phyloP scores from a whole-genome alignment of 2,888 invertebrate genomes.

The Beris morrisii region DNA sequence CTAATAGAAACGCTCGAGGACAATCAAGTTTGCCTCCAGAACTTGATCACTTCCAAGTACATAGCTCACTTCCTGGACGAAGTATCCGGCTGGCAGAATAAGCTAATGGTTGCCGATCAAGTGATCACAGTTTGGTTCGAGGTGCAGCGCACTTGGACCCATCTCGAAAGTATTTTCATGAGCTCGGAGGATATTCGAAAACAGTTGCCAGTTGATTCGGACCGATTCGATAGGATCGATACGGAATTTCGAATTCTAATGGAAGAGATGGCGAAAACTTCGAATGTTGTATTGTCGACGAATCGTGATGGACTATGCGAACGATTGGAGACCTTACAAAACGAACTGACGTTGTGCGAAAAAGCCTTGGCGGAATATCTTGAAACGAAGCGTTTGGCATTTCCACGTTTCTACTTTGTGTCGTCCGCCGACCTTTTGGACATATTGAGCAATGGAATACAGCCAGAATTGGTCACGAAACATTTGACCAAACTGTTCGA shows the following conservation, averaged over 20 bases:
- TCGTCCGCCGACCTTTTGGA: conserved; percentile 94
- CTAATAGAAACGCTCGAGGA: conserved; percentile 96
- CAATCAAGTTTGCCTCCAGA: conserved; percentile 94
- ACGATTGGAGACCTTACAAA: conserved; percentile 79
- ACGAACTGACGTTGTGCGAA: conserved; percentile 86
- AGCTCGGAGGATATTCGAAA: conserved; percentile 95
- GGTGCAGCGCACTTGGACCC: conserved; percentile 96
- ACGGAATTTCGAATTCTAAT: conserved; percentile 78
- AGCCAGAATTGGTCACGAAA: conserved; percentile 83
- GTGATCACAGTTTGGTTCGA: conserved; percentile 92
- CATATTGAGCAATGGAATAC: conserved; percentile 93
- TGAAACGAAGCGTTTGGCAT: conserved; percentile 93
- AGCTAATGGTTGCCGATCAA: conserved; percentile 90
- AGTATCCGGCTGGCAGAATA: conserved; percentile 92
- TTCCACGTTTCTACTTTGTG: conserved; percentile 95
- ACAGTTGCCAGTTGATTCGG: conserved; percentile 91
- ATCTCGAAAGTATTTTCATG: conserved; percentile 96
- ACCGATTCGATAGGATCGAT: conserved; percentile 89
- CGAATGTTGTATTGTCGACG: conserved; percentile 87
- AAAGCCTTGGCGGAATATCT: conserved; percentile 96
- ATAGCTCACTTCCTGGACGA: conserved; percentile 94
- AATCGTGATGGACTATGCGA: conserved; percentile 81
- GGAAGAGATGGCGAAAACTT: conserved; percentile 55
- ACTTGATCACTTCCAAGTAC: conserved; percentile 94
- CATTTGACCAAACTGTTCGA: conserved; percentile 95